phyloP scores from a whole-genome alignment of 2,113 vertebrate genomes.

The Suncus etruscus region DNA sequence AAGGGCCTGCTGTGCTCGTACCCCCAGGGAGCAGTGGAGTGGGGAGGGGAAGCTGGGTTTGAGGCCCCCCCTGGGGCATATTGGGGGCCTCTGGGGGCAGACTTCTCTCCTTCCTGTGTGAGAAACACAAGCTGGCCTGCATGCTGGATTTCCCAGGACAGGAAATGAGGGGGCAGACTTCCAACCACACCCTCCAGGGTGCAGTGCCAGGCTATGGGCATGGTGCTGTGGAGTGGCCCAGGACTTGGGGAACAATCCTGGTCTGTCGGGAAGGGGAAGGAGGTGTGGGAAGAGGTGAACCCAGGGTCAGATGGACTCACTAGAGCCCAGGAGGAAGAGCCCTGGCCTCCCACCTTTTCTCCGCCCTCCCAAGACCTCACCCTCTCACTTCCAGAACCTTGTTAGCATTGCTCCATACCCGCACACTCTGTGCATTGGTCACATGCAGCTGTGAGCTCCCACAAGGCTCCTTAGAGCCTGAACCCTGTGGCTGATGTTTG shows the following conservation, averaged over 20 bases:
- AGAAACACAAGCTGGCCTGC: background rate
- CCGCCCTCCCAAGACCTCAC: background rate
- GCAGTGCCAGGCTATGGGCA: background rate
- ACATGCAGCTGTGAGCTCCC: too few species aligned
- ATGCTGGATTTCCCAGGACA: slow-evolving; percentile 48
- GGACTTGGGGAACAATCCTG: background rate
- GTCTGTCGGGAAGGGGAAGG: background rate
- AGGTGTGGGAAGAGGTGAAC: background rate
- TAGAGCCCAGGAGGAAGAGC: background rate
- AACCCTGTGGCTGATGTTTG: too few species aligned
- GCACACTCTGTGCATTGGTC: too few species aligned
- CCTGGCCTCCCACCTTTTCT: background rate
- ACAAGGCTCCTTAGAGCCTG: too few species aligned
- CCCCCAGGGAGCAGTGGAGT: too few species aligned
- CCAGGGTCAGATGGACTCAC: background rate
- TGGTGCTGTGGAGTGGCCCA: background rate
- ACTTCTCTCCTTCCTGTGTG: background rate
- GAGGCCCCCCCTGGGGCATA: background rate
- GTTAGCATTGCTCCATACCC: too few species aligned
- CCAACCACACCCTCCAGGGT: background rate
- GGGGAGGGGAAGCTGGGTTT: background rate
- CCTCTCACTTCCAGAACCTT: too few species aligned
- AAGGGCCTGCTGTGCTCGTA: fast-evolving
- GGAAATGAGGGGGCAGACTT: slow-evolving; percentile 63
- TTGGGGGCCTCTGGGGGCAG: background rate